phyloP scores from a whole-genome alignment of 2,797 vertebrate species.

The Clarias laeviceps region DNA sequence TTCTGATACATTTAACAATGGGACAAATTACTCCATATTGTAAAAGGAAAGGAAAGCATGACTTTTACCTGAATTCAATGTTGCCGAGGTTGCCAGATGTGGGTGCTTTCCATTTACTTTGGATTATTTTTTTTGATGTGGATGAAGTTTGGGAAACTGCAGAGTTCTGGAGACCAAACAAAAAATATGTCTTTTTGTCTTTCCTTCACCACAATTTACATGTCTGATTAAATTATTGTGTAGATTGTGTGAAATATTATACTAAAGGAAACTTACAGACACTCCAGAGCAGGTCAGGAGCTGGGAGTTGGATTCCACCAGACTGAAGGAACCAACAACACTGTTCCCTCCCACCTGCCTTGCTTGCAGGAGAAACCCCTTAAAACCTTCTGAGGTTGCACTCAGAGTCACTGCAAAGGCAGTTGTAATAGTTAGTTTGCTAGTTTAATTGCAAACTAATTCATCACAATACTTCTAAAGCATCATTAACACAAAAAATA shows the following conservation, averaged over 20 bases:
- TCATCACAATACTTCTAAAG: too few species aligned
- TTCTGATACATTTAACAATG: background rate
- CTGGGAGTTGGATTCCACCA: conserved; percentile 56
- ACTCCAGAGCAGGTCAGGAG: conserved; percentile 67
- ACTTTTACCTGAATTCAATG: conserved; percentile 70
- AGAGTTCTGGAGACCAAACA: conserved; percentile 62
- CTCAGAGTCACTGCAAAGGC: conserved; percentile 71
- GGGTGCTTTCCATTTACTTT: conserved; percentile 66
- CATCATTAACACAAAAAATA: too few species aligned
- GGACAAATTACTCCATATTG: background rate
- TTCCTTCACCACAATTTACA: background rate
- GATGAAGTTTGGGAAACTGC: conserved; percentile 67
- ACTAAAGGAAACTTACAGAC: conserved; percentile 66
- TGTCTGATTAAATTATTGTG: background rate
- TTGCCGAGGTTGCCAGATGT: conserved; percentile 30
- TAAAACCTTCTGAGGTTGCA: conserved; percentile 63
- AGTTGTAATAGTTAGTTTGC: conserved; percentile 13
- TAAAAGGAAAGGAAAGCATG: background rate
- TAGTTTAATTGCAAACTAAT: too few species aligned
- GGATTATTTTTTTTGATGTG: conserved; percentile 49
- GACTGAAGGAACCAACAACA: conserved; percentile 75
- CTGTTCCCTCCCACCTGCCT: conserved; percentile 63
- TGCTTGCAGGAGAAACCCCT: conserved; percentile 81
- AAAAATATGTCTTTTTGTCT: background rate
- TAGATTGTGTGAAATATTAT: background rate